phyloP scores from a whole-genome alignment of 53 echinoderm and acorn worm genomes.

The Astropecten irregularis region DNA sequence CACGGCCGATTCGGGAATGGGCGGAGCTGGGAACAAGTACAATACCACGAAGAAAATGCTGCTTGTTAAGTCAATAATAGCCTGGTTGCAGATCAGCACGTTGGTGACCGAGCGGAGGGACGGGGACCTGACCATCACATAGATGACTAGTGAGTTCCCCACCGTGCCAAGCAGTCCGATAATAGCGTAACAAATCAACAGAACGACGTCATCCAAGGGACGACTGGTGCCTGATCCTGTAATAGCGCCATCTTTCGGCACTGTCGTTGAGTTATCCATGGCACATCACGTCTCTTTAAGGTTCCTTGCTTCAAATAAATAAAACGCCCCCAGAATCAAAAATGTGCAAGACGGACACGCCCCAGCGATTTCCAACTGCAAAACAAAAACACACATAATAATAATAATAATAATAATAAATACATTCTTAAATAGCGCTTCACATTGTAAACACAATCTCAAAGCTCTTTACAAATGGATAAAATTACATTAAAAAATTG shows the following conservation, averaged over 20 bases:
- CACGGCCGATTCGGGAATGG: constrained; percentile 21
- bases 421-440: no score
- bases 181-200: constrained; percentile 42
- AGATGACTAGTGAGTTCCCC: constrained; percentile 78
- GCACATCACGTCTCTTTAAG: no score
- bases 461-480: no score
- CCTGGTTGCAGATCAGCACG: constrained; percentile 78
- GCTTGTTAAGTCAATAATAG: constrained; percentile 74
- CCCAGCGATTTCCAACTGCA: no score
- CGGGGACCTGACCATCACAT: constrained; percentile 56
- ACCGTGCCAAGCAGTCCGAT: constrained; percentile 74
- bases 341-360: no score
- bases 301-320: no score
- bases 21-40: constrained; percentile 58
- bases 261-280: constrained; percentile 10
- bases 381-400: no score
- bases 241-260: constrained; percentile 5
- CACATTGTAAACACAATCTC: no score
- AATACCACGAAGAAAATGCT: constrained; percentile 73
- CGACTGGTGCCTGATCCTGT: background rate
- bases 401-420: no score
- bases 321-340: no score
- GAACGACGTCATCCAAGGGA: background rate
- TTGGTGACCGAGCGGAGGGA: constrained; percentile 77
- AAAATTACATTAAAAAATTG: no score